Evolutionary conservation across 2,797 vertebrate species (phyloP), one percentile per base, ranked within the genome.

Genomic region (Anguilla marmorata): DNA sequence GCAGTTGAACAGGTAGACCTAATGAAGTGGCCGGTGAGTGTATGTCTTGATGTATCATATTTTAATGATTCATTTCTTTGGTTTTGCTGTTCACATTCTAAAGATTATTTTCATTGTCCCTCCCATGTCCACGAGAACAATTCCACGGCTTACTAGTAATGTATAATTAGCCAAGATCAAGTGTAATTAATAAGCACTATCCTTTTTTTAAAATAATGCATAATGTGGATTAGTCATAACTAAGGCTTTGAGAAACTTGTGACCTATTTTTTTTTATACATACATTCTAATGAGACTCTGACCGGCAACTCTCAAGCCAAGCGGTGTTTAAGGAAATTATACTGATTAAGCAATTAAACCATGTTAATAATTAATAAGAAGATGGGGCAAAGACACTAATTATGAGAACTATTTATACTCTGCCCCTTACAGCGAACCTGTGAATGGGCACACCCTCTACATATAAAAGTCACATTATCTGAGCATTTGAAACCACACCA

Each of bases 301-400:
- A 50, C 79, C 50, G 24, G 21, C 19, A 50, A 50, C 45, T 79
- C 37, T 21, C 4, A 21, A 82, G 21, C 45, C 79, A 48, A 82
- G 33, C 37, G 16, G 37, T 79, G 74, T 79, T 21, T 41, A 41
- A 79, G 16, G 41, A 41, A 79, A 9, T 33, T 79, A 3, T 82
- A 50, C n/a, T 48, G 21, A 82, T 82, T 82, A 76, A 76, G 74
- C 7, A 50, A 82, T 82, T 48, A 82, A 82, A n/a, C 45, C 79
- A 50, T 82, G 41, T 50, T 48, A 82, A 82, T 82, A 82, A 24
- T 82, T 82, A 50, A 82, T 82, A 33, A 50, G 21, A 24, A 24
- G 45, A 41, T 76, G 33, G 74, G 27, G 16, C 9, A 82, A 82
- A 82, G 79, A 82, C 79, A 82, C 5, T 50, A 82, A 82, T 50